Evolutionary conservation across 1,140 invertebrate species (phyloP).

Genomic region (Brachionus paranguensis): DNA sequence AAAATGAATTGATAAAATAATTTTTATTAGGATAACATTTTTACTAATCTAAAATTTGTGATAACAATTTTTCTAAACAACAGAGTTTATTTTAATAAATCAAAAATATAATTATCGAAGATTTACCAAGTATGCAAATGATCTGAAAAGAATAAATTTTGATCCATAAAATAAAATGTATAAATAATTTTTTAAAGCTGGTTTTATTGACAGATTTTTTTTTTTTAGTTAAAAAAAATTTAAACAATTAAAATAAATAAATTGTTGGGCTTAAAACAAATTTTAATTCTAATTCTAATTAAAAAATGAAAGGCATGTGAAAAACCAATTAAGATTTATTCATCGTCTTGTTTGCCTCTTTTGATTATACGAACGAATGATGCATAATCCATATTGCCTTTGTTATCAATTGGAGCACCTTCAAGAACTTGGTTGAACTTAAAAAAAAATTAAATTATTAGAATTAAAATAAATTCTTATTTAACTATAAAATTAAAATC

Average conservation of each 20-base stretch:
- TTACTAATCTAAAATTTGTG: no score
- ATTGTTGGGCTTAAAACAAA: not conserved
- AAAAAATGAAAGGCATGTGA: not conserved
- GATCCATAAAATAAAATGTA: no score
- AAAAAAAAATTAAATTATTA: slow-evolving; percentile 1
- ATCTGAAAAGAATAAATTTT: no score
- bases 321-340: not conserved
- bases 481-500: not conserved
- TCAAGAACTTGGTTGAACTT: slow-evolving; percentile 38
- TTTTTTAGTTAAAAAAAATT: not conserved
- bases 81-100: no score
- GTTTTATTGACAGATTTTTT: not conserved
- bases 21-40: no score
- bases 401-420: slow-evolving; percentile 21
- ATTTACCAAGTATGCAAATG: no score
- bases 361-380: slow-evolving; percentile 37
- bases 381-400: slow-evolving; percentile 39
- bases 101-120: no score
- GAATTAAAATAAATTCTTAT: not conserved
- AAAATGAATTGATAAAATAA: no score
- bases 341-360: slow-evolving; percentile 40
- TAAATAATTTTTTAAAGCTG: no score
- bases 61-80: no score
- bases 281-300: not conserved
- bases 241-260: not conserved